Evolutionary conservation across 2,888 invertebrate species (phyloP).

Genomic region (Sinohyriopsis cumingii): DNA sequence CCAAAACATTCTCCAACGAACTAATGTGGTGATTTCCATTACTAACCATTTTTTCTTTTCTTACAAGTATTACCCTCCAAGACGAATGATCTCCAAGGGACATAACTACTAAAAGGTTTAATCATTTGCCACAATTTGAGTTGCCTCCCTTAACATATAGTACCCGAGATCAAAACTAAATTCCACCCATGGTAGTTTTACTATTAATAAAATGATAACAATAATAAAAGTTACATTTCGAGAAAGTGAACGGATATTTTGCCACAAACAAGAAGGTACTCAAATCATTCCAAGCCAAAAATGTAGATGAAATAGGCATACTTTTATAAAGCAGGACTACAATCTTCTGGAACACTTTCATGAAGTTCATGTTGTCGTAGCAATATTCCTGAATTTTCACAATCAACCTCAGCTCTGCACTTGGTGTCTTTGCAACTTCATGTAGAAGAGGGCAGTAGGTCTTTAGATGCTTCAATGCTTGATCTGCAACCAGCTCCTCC

Average conservation of each 20-base stretch:
- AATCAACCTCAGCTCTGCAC: constrained; percentile 90
- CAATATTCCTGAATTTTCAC: constrained; percentile 97
- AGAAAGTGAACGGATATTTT: background rate
- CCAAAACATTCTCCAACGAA: too few species aligned
- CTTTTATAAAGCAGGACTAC: constrained; percentile 96
- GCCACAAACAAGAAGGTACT: background rate
- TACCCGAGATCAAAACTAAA: too few species aligned
- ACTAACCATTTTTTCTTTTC: too few species aligned
- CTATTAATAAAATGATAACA: too few species aligned
- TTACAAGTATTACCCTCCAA: too few species aligned
- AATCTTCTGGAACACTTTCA: constrained; percentile 98
- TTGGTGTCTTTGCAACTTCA: constrained; percentile 88
- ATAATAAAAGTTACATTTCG: too few species aligned
- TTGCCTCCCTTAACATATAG: too few species aligned
- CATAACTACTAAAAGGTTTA: too few species aligned
- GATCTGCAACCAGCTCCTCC: constrained; percentile 95
- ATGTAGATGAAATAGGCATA: constrained; percentile 65
- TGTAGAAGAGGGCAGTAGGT: constrained; percentile 89
- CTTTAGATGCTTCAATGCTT: constrained; percentile 81
- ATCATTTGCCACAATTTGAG: too few species aligned
- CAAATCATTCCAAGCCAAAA: background rate
- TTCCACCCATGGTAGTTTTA: too few species aligned
- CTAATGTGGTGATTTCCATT: too few species aligned
- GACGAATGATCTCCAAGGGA: too few species aligned
- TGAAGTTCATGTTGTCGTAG: constrained; percentile 99